These are phyloP conservation scores for Eleutherodactylus coqui DNA, from an alignment of 2,797 vertebrate species.

Conservation along the genomic window DNA sequence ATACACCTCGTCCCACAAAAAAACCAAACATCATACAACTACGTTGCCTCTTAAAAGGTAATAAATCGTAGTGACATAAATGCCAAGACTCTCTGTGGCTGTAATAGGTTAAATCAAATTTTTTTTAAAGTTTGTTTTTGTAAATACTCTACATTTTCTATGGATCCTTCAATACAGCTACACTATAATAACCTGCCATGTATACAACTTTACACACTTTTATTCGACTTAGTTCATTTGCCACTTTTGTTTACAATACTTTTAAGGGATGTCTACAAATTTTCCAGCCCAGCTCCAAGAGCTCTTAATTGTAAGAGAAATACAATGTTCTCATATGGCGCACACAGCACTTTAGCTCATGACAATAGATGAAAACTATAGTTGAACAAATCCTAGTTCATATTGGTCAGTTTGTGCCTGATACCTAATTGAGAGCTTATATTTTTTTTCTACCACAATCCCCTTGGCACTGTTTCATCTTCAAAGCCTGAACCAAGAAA, in stretches of 20 bases:
- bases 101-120: too few relatives aligned
- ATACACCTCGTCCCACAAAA: too few relatives aligned
- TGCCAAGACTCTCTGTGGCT: too few relatives aligned
- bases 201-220: background rate
- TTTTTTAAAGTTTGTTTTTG: too few relatives aligned
- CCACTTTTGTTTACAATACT: background rate
- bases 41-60: too few relatives aligned
- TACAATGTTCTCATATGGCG: conserved; percentile 42
- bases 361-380: conserved; percentile 52
- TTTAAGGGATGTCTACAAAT: background rate
- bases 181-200: too few relatives aligned
- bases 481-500: conserved; percentile 70
- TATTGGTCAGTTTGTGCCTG: conserved; percentile 65
- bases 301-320: conserved; percentile 8
- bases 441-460: conserved; percentile 63
- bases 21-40: too few relatives aligned
- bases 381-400: conserved; percentile 67
- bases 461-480: conserved; percentile 66
- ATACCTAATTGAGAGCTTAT: conserved; percentile 67
- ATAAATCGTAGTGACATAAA: too few relatives aligned
- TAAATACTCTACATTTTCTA: too few relatives aligned
- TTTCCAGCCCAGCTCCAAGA: background rate
- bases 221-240: background rate
- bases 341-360: conserved; percentile 53
- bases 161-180: too few relatives aligned